These are phyloP conservation scores for Drymonia ruficornis DNA, from an alignment of 2,888 invertebrate species.

Conservation along the genomic window DNA sequence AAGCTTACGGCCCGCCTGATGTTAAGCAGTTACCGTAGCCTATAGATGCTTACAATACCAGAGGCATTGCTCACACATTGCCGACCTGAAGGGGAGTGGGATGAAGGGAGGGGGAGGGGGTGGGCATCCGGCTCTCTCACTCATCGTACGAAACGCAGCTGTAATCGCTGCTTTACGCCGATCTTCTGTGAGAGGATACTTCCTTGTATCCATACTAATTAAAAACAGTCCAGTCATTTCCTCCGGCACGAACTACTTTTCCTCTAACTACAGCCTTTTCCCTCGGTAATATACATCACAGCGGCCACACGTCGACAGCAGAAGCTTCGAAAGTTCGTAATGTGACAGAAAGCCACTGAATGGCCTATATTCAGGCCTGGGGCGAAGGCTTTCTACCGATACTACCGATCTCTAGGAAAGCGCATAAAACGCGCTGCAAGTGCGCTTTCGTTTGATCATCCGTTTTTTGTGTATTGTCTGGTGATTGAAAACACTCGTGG, in stretches of 20 bases:
- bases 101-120: too few species aligned
- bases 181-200: too few species aligned
- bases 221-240: constrained; percentile 2
- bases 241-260: constrained; percentile 25
- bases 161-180: too few species aligned
- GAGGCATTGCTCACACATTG: too few species aligned
- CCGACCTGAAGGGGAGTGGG: too few species aligned
- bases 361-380: constrained; percentile 29
- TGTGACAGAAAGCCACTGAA: constrained; percentile 35
- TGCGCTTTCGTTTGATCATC: background rate
- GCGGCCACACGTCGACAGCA: constrained; percentile 36
- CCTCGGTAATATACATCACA: constrained; percentile 34
- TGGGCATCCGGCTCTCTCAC: too few species aligned
- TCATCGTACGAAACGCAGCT: too few species aligned
- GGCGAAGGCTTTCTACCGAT: constrained; percentile 50
- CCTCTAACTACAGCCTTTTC: constrained; percentile 20
- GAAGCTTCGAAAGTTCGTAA: constrained; percentile 58
- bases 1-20: too few species aligned
- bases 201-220: too few species aligned
- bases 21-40: too few species aligned
- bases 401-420: constrained; percentile 38
- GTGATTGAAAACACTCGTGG: constrained; percentile 2
- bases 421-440: constrained; percentile 22
- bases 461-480: background rate
- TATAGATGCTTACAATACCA: too few species aligned